Conservation (phyloP, 2,888 invertebrate genomes). For the Stenodema calcarata region DNA sequence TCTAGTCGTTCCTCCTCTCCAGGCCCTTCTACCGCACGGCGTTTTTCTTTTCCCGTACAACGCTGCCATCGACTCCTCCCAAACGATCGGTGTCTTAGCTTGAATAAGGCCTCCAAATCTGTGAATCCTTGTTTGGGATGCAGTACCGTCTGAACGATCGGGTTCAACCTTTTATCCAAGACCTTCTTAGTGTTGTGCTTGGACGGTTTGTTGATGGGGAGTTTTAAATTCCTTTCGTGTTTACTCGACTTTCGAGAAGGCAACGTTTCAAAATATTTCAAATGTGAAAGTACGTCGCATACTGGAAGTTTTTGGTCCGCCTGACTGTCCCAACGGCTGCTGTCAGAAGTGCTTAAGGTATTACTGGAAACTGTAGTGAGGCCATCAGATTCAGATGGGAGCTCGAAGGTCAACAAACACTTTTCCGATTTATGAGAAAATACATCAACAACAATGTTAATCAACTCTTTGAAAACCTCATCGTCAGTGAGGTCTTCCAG, state of each 20-base stretch:
- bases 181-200: neutral
- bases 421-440: slow-evolving; percentile 2
- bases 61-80: neutral
- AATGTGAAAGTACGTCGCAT: neutral
- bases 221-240: neutral
- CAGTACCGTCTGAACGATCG: neutral
- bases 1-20: neutral
- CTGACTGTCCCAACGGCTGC: neutral
- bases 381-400: neutral
- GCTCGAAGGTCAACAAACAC: neutral
- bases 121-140: neutral
- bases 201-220: neutral
- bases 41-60: neutral
- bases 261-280: neutral
- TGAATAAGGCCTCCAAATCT: neutral
- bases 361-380: neutral
- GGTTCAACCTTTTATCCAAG: neutral
- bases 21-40: neutral
- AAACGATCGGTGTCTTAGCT: neutral
- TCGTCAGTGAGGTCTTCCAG: neutral
- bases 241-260: neutral
- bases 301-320: neutral
- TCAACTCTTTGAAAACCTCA: neutral
- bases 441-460: neutral
- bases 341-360: neutral